phyloP scores from a whole-genome alignment of 2,113 vertebrate genomes.

The Fregata magnificens region DNA sequence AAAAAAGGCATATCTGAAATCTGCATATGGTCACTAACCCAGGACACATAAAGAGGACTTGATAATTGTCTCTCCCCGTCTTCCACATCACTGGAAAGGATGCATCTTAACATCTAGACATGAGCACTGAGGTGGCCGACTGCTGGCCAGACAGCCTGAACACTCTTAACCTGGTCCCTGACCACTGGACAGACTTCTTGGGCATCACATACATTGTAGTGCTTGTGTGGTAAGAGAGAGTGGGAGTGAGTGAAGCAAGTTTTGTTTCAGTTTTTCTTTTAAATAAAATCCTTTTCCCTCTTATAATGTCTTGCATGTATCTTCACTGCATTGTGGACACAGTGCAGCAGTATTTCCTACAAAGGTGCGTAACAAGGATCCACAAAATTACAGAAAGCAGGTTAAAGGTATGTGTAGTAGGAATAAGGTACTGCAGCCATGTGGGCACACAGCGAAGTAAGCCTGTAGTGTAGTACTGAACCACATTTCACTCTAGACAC shows the following conservation, averaged over 20 bases:
- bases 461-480: neutral
- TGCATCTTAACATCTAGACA: neutral
- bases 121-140: rapidly evolving
- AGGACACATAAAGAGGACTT: neutral
- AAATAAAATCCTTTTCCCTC: neutral
- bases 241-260: neutral
- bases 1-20: neutral
- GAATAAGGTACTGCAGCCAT: neutral
- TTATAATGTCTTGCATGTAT: neutral
- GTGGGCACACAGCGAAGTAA: rapidly evolving
- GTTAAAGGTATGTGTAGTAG: neutral
- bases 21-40: neutral
- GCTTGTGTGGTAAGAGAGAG: neutral
- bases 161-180: neutral
- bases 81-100: neutral
- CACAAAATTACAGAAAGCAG: neutral
- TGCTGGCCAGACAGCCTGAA: neutral
- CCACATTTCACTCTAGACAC: neutral
- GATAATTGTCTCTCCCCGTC: neutral
- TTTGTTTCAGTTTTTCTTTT: neutral
- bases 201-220: neutral
- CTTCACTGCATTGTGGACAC: neutral
- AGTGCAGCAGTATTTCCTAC: neutral
- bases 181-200: neutral
- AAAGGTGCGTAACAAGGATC: rapidly evolving